phyloP scores from a whole-genome alignment of 2,113 vertebrate genomes.

The Syngnathus floridae region DNA sequence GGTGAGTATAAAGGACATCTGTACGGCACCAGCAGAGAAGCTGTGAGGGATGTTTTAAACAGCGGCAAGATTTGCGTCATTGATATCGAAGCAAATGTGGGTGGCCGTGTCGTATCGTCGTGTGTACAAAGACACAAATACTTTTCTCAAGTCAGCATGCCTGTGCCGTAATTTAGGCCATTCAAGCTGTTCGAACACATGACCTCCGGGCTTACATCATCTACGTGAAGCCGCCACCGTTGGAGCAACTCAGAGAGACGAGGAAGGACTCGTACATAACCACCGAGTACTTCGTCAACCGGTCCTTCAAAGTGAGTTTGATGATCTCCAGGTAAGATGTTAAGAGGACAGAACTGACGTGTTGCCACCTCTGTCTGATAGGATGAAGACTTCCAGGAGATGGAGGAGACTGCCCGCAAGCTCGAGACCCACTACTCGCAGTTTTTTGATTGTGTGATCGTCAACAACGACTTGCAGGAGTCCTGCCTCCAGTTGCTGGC shows the following conservation, averaged over 20 bases:
- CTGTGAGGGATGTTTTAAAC: conserved; percentile 75
- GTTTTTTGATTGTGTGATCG: conserved; percentile 85
- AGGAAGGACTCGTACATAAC: conserved; percentile 79
- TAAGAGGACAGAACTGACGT: background rate
- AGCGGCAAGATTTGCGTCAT: conserved; percentile 84
- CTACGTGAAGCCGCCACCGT: conserved; percentile 85
- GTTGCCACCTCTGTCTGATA: conserved; percentile 44
- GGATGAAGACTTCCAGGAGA: conserved; percentile 92
- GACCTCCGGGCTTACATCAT: conserved; percentile 87
- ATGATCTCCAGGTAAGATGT: background rate
- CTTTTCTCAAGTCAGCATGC: background rate
- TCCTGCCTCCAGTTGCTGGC: conserved; percentile 76
- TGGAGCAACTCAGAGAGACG: conserved; percentile 76
- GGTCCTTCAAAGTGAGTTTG: conserved; percentile 80
- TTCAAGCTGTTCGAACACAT: conserved; percentile 78
- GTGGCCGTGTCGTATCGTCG: background rate
- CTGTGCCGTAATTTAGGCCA: conserved; percentile 64
- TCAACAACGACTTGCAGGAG: conserved; percentile 83
- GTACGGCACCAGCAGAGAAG: conserved; percentile 87
- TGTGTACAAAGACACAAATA: background rate
- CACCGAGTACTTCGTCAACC: conserved; percentile 83
- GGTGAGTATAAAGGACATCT: conserved; percentile 84
- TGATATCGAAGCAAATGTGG: conserved; percentile 86
- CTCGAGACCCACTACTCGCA: conserved; percentile 85
- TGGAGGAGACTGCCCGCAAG: conserved; percentile 80